Base-by-base conservation (phyloP, 2,113 vertebrate genomes). In the Mellivora capensis region DNA sequence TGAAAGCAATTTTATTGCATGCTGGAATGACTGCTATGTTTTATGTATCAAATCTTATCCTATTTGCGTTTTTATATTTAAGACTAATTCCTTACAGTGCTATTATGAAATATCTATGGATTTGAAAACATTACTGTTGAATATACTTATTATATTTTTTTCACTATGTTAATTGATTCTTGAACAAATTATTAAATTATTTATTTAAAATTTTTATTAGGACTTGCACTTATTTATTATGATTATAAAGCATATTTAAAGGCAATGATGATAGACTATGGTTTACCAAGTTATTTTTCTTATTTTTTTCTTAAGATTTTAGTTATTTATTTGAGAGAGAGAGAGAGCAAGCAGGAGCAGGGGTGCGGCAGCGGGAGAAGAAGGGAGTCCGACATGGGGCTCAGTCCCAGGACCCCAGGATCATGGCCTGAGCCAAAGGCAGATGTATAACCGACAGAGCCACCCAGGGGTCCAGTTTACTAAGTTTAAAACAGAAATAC, bases 381-480 rank as follows among this genome's bases (percentile, higher is more conserved):
- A 34, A n/a, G 34, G 64, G 4, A 37, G 3, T 18, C 34, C 2
- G 6, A 34, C 1, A 1, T 34, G 7, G 62, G 62, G 6, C 1
- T 67, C 62, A 17, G 34, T 67, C 31, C 29, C 31, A 67, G 31
- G 29, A 64, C 6, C 62, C 12, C 4, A 31, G 64, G 64, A n/a
- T n/a, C 64, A 67, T n/a, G 31, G 34, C 64, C 31, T 67, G 31
- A 64, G 17, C 17, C 7, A 7, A 69, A 37, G 64, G 64, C 34
- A 21, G 18, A 10, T 20, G 17, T n/a, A 10, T 37, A 69, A 10
- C 18, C 13, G 0, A 69, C 18, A 20, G 34, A n/a, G n/a, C 67
- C 67, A 69, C 67, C 18, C 34, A 69, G 34, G 67, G 1, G 18
- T n/a, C 4, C 1, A 1, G 34, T 20, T 95, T 74, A 54, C 57